Evolutionary conservation across 37 sponge, comb jelly and placozoan species (phyloP).

Genomic region (Ianthella basta): DNA sequence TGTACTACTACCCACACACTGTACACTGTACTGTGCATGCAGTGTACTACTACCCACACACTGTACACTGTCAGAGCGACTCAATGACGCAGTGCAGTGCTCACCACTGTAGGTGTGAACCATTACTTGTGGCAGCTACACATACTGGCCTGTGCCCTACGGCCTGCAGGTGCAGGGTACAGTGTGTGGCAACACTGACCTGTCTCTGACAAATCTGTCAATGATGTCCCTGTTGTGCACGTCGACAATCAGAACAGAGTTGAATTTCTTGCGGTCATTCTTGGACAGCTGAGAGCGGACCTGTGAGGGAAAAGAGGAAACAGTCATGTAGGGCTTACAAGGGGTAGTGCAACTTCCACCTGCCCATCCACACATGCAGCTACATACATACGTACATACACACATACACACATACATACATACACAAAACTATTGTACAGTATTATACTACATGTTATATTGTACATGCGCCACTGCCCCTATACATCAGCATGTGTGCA

Average conservation of each 20-base stretch:
- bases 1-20: too few relatives aligned
- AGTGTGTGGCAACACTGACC: conserved; percentile 46
- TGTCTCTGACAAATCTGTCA: conserved; percentile 97
- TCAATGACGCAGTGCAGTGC: not conserved
- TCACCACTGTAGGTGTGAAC: too few relatives aligned
- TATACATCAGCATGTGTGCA: not conserved
- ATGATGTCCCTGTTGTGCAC: conserved; percentile 99
- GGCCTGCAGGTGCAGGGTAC: too few relatives aligned
- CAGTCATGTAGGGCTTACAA: not conserved
- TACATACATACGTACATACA: not conserved
- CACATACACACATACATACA: not conserved
- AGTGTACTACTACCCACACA: too few relatives aligned
- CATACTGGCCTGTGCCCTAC: too few relatives aligned
- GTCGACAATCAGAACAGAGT: conserved; percentile 95
- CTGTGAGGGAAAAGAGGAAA: conserved; percentile 30
- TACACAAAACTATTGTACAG: too few relatives aligned
- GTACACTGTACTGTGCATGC: too few relatives aligned
- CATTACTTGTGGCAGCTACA: too few relatives aligned
- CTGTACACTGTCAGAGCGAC: not conserved
- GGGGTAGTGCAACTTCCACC: not conserved
- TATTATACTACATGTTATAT: too few relatives aligned
- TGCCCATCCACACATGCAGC: not conserved
- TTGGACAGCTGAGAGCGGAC: conserved; percentile 92
- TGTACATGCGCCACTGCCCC: too few relatives aligned
- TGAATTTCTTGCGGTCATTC: conserved; percentile 99